These are phyloP conservation scores for Marronus borbonicus DNA, from an alignment of 2,888 invertebrate genomes.

Conservation along the genomic window DNA sequence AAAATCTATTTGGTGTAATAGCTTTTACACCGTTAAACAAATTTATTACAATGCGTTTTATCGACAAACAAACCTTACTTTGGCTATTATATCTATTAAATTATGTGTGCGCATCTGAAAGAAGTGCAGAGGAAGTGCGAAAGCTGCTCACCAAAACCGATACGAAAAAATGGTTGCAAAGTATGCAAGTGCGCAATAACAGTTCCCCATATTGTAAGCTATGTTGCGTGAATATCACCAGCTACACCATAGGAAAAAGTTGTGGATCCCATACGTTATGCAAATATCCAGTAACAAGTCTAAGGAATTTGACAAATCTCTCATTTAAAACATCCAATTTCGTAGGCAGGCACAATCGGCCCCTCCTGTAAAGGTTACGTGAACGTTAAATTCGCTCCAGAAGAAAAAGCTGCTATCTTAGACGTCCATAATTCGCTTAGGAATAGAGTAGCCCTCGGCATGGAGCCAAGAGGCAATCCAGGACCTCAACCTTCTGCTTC, in stretches of 20 bases:
- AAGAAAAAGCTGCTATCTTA: slow-evolving; percentile 67
- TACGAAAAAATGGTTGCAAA: slow-evolving; percentile 53
- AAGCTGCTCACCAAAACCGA: slow-evolving; percentile 51
- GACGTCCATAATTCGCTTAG: slow-evolving; percentile 70
- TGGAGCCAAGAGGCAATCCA: slow-evolving; percentile 65
- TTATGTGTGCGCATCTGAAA: neutral
- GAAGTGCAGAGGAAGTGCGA: slow-evolving; percentile 18
- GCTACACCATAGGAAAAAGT: slow-evolving; percentile 59
- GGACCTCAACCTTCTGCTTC: slow-evolving; percentile 68
- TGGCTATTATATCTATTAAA: slow-evolving; percentile 9
- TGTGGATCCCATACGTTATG: slow-evolving; percentile 65
- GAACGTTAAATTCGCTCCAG: slow-evolving; percentile 61
- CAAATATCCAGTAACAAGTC: slow-evolving; percentile 57
- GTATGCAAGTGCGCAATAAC: slow-evolving; percentile 45
- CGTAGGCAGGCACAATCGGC: slow-evolving; percentile 54
- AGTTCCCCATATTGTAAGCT: slow-evolving; percentile 61
- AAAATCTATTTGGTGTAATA: slow-evolving; percentile 14
- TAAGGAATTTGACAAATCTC: neutral
- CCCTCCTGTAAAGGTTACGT: slow-evolving; percentile 62
- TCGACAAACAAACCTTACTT: neutral
- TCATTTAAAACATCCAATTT: neutral
- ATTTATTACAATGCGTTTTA: slow-evolving; percentile 10
- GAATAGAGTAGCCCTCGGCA: slow-evolving; percentile 66
- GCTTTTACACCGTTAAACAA: slow-evolving; percentile 2
- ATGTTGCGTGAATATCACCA: slow-evolving; percentile 62